Base-by-base conservation (phyloP, 2,888 invertebrate species). In the Eupsilia transversa region DNA sequence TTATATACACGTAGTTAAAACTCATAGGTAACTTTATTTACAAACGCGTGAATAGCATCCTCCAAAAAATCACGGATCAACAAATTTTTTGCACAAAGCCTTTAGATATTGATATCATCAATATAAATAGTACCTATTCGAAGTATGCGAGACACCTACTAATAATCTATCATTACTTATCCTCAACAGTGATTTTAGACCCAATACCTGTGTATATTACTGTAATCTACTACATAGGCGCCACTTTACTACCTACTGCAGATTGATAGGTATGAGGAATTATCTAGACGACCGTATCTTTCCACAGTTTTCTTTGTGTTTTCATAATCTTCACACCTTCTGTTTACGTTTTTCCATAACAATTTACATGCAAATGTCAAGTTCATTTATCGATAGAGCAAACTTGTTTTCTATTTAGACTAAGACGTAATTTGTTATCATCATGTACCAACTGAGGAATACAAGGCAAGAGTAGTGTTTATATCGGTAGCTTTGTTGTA, bases 341-440 rank as follows among this genome's bases (percentile, higher is more conserved):
- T 81, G 82, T 85, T 86, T 87, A 87, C 81, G 75, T 82, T 81
- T 85, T 81, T 82, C 77, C 70, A 71, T 73, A 83, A 78, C 69
- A 85, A 87, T 89, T 88, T 84, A 82, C 79, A 89, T 86, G 82
- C 77, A 83, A 83, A 84, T 80, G 78, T 83, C 80, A 84, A 87
- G 78, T 86, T 84, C 77, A 82, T 63, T 73, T 79, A 82, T 79
- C 70, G 80, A 83, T 81, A 79, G 63, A 75, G 54, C 49, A 80
- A 75, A 80, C 82, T 79, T 79, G 83, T 82, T 84, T 80, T 83
- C 67, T 78, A 77, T 77, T 74, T 69, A 74, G 67, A 65, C 63
- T 61, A 67, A 72, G 60, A 70, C 60, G 59, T 72, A 72, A 30
- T 67, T 72, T 71, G 71, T 63, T 77, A 78, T 83, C 73, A 80